Evolutionary conservation across 2,888 invertebrate species (phyloP).

Genomic region (Invenusta paracnida): DNA sequence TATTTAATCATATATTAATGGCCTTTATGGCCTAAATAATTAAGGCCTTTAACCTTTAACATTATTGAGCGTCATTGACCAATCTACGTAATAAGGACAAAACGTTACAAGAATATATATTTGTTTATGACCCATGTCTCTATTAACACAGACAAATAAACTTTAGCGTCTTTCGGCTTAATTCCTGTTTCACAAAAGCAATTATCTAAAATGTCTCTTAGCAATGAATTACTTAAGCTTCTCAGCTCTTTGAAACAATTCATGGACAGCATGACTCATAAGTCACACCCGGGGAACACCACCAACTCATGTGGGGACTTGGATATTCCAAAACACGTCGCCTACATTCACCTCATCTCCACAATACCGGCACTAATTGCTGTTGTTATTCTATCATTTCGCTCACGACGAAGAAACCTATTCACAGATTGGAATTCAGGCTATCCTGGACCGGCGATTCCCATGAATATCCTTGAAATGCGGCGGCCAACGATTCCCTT

Average conservation of each 20-base stretch:
- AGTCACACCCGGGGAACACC: not conserved
- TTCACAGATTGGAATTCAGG: not conserved
- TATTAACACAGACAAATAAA: too few species aligned
- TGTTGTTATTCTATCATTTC: not conserved
- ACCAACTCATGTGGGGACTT: not conserved
- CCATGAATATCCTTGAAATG: not conserved
- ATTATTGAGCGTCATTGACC: too few species aligned
- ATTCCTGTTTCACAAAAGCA: too few species aligned
- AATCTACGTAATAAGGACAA: too few species aligned
- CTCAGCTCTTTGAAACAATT: not conserved
- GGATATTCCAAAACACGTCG: not conserved
- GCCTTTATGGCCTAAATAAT: too few species aligned
- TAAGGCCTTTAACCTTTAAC: too few species aligned
- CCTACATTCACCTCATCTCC: not conserved
- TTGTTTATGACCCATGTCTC: too few species aligned
- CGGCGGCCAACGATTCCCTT: not conserved
- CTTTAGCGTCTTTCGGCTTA: too few species aligned
- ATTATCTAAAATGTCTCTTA: conserved; percentile 12
- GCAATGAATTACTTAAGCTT: not conserved
- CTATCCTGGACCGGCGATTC: not conserved
- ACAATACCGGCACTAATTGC: not conserved
- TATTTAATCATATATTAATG: too few species aligned
- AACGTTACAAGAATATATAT: too few species aligned
- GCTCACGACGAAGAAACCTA: not conserved
- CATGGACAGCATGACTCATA: not conserved